Evolutionary conservation across 2,113 vertebrate genomes (phyloP).

Genomic region (Lasiurus cinereus): DNA sequence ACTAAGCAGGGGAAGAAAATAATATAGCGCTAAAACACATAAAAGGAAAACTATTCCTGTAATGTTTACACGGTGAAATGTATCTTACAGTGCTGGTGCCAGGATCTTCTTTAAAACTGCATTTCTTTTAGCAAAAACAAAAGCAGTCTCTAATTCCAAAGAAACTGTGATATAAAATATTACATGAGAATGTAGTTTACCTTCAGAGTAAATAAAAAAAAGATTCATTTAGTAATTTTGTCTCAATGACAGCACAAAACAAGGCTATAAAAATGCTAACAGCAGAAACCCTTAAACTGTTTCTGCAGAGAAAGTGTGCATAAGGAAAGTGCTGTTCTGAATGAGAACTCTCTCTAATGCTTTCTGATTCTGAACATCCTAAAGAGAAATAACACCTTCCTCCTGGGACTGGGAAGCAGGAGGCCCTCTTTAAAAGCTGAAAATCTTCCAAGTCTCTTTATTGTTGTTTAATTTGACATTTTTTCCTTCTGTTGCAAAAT

Average conservation of each 20-base stretch:
- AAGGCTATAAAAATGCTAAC: background rate
- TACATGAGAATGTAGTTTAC: background rate
- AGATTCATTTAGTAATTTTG: background rate
- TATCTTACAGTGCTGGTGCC: background rate
- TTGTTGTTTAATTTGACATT: background rate
- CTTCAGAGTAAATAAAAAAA: background rate
- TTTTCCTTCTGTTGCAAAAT: constrained; percentile 11
- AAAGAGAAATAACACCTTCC: background rate
- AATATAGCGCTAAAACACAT: background rate
- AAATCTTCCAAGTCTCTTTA: background rate
- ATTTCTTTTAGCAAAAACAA: background rate
- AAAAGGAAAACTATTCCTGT: background rate
- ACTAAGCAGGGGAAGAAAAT: background rate
- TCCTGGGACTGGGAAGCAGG: background rate
- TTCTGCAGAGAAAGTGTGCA: background rate
- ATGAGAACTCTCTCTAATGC: background rate
- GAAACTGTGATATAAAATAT: background rate
- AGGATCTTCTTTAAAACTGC: background rate
- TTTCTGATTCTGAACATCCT: background rate
- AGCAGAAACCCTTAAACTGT: background rate
- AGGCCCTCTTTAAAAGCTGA: background rate
- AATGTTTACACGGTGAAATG: background rate
- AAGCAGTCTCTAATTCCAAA: background rate
- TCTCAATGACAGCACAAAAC: background rate
- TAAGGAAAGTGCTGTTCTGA: background rate